A percentile compares a stretch with the other conserved stretches of the same genome.
phyloP scores from a whole-genome alignment of 37 sponge, comb jelly and placozoan genomes.

The Oopsacas minuta region DNA sequence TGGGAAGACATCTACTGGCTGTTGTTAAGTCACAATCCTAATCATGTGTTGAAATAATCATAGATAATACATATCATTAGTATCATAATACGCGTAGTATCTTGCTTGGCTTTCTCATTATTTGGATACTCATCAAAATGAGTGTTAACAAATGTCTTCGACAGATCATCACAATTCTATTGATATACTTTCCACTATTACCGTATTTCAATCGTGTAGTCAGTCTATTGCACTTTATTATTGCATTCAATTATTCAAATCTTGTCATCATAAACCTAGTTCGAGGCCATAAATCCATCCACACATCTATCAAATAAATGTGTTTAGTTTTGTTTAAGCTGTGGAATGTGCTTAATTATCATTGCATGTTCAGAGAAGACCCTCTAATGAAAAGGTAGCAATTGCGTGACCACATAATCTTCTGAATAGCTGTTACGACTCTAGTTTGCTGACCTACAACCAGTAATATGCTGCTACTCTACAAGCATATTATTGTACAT shows the following conservation, averaged over 20 bases:
- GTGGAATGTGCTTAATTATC: slow-evolving; percentile 6
- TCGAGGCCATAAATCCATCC: neutral
- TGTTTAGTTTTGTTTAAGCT: neutral
- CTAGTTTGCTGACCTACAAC: neutral
- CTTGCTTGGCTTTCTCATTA: neutral
- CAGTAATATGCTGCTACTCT: neutral
- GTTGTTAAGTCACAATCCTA: too few relatives aligned
- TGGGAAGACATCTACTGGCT: too few relatives aligned
- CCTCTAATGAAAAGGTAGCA: neutral
- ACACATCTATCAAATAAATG: neutral
- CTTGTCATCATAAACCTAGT: neutral
- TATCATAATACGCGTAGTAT: too few relatives aligned
- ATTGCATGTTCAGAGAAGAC: neutral
- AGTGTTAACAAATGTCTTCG: neutral
- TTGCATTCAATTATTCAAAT: neutral
- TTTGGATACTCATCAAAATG: neutral
- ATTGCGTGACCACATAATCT: slow-evolving; percentile 10
- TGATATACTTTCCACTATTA: neutral
- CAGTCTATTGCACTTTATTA: neutral
- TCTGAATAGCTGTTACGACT: neutral
- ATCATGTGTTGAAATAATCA: too few relatives aligned
- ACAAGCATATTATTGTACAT: neutral
- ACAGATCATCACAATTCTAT: neutral
- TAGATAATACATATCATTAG: too few relatives aligned
- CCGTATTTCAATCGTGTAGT: neutral